These are phyloP conservation scores for Danio choprae DNA, from an alignment of 2,797 vertebrate genomes.

Conservation along the genomic window DNA sequence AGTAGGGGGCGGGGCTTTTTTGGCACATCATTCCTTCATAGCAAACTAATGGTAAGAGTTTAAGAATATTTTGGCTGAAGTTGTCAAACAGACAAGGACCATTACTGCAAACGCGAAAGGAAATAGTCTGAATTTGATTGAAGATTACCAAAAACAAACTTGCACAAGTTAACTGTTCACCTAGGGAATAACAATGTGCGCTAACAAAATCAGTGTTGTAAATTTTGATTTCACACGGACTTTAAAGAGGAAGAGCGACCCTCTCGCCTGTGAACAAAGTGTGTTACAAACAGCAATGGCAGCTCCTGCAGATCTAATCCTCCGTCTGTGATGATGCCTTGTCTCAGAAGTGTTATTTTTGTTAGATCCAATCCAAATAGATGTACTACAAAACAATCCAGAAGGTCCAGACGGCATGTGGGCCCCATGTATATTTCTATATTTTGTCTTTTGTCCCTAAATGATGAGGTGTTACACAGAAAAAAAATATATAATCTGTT, in stretches of 20 bases:
- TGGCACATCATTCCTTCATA: too few relatives aligned
- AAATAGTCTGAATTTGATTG: too few relatives aligned
- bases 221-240: too few relatives aligned
- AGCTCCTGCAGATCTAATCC: conserved; percentile 50
- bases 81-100: too few relatives aligned
- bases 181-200: too few relatives aligned
- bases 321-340: conserved; percentile 39
- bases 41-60: too few relatives aligned
- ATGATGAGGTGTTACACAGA: conserved; percentile 30
- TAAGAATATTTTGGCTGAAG: too few relatives aligned
- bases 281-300: conserved; percentile 44
- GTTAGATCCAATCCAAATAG: conserved; percentile 5
- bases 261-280: conserved; percentile 5
- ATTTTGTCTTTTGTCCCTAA: conserved; percentile 38
- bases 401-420: conserved; percentile 36
- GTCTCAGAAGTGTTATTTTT: conserved; percentile 23
- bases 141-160: too few relatives aligned
- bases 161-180: too few relatives aligned
- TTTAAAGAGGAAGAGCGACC: background rate
- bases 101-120: too few relatives aligned
- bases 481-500: conserved; percentile 38
- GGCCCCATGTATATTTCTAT: conserved; percentile 9
- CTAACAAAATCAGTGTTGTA: too few relatives aligned
- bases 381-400: conserved; percentile 25
- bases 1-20: too few relatives aligned